These are phyloP conservation scores for Agelas oroides DNA, from an alignment of 37 sponge, comb jelly and placozoan genomes.

Conservation along the genomic window DNA sequence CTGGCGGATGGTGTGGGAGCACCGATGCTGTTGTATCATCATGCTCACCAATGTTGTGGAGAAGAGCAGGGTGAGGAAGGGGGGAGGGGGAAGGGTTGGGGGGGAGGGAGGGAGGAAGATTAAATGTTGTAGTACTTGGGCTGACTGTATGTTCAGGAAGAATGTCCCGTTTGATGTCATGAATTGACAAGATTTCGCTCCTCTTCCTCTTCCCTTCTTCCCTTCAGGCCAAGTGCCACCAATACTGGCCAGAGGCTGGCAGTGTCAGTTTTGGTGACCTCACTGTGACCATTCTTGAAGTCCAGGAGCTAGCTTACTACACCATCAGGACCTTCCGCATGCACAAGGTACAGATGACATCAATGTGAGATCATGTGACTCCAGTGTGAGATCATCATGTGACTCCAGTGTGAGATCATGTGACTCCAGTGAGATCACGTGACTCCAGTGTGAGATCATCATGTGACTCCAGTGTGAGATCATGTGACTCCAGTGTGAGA, in stretches of 20 bases:
- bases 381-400: too few species aligned
- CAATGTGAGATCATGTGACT: too few species aligned
- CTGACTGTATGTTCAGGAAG: too few species aligned
- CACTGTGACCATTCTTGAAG: constrained; percentile 55
- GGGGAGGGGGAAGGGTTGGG: not conserved
- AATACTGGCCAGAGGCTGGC: constrained; percentile 88
- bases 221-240: constrained; percentile 75
- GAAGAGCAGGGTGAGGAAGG: constrained; percentile 69
- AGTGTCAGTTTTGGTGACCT: constrained; percentile 50
- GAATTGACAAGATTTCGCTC: too few species aligned
- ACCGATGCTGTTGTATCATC: constrained; percentile 61
- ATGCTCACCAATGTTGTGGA: constrained; percentile 86
- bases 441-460: too few species aligned
- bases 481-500: too few species aligned
- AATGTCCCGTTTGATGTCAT: too few species aligned
- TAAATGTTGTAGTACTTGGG: too few species aligned
- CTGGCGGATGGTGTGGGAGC: constrained; percentile 88
- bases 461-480: too few species aligned
- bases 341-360: constrained; percentile 13
- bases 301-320: constrained; percentile 85
- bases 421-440: too few species aligned
- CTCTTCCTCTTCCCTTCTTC: too few species aligned
- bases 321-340: constrained; percentile 73
- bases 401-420: too few species aligned
- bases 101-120: not conserved